phyloP scores from a whole-genome alignment of 2,888 invertebrate genomes.

The Anodontia alba region DNA sequence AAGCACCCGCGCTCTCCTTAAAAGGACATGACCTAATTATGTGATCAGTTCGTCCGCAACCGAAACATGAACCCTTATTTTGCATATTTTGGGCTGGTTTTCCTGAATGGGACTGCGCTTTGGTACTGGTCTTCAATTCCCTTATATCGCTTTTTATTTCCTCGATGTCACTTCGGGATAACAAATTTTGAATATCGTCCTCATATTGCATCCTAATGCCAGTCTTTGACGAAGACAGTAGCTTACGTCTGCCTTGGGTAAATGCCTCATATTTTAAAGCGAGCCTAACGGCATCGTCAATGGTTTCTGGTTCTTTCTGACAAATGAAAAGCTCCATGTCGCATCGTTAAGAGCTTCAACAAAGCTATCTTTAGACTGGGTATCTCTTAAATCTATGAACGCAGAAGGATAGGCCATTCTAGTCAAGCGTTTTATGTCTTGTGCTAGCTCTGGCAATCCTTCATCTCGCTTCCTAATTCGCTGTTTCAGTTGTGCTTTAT shows the following conservation, averaged over 20 bases:
- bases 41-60: background rate
- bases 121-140: background rate
- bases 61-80: background rate
- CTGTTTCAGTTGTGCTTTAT: slow-evolving; percentile 1
- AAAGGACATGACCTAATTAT: background rate
- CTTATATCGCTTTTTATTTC: background rate
- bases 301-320: slow-evolving; percentile 4
- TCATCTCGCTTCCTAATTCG: slow-evolving; percentile 5
- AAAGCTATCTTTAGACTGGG: background rate
- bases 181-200: background rate
- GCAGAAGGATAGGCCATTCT: slow-evolving; percentile 3
- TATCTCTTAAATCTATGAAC: background rate
- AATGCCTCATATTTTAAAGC: slow-evolving; percentile 10
- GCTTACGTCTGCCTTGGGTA: background rate
- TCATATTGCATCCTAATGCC: slow-evolving; percentile 6
- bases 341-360: slow-evolving; percentile 5
- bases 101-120: background rate
- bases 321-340: background rate
- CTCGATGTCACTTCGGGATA: background rate
- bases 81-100: background rate
- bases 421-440: slow-evolving; percentile 7
- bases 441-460: slow-evolving; percentile 6
- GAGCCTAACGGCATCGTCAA: slow-evolving; percentile 1
- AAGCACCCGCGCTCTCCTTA: background rate
- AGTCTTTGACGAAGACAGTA: background rate